phyloP scores from a whole-genome alignment of 2,797 vertebrate species.

The Premnoplex brunnescens region DNA sequence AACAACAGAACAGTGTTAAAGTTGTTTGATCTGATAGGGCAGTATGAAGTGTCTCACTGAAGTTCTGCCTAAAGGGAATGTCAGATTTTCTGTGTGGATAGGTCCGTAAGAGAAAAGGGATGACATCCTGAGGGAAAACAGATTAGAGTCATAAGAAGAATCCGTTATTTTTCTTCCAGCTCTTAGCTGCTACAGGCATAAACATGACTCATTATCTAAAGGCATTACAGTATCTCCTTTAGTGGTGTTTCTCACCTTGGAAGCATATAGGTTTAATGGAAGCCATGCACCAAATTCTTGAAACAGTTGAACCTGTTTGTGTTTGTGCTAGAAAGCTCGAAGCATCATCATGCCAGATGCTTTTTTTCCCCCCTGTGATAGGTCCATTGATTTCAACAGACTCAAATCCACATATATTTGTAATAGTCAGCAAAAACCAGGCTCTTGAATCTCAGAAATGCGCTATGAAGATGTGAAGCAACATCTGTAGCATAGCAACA shows the following conservation, averaged over 20 bases:
- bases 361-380: neutral
- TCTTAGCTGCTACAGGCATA: neutral
- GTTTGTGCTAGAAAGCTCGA: neutral
- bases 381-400: neutral
- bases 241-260: neutral
- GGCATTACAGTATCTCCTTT: neutral
- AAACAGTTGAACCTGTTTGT: neutral
- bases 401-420: neutral
- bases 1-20: neutral
- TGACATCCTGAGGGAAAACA: neutral
- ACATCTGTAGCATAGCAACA: conserved; percentile 19
- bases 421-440: neutral
- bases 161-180: neutral
- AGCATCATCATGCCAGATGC: neutral
- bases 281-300: neutral
- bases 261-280: neutral
- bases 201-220: neutral
- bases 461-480: neutral
- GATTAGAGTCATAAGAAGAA: neutral
- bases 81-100: neutral
- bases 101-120: neutral
- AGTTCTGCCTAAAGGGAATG: neutral
- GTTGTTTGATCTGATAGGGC: accelerated
- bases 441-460: neutral
- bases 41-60: neutral